Evolutionary conservation across 2,888 invertebrate species (phyloP), one percentile per base, ranked within the genome.

Genomic region (Malthinus flaveolus): DNA sequence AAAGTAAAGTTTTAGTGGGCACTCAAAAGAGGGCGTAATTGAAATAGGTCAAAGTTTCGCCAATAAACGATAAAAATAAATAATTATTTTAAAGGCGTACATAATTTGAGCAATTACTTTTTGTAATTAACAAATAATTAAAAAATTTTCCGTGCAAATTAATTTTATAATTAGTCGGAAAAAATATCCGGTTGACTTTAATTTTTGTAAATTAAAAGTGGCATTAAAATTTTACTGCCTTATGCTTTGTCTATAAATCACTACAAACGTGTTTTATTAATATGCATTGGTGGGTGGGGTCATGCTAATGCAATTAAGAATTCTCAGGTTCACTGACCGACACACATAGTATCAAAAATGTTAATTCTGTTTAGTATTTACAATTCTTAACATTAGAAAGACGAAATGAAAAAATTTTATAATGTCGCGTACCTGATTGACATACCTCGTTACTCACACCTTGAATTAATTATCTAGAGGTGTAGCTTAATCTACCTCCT

Each of bases 201-300:
- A 68, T 68, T 68, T 65, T 62, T 65, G 64, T 65, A 65, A 70
- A 67, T 69, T 64, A 68, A 72, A 71, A 69, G 68, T 71, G 71
- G 68, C 72, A 72, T 71, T 70, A 68, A 66, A 67, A 70, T 74
- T 73, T 74, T 73, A 72, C 65, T 66, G 67, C 69, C 68, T 69
- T 69, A 70, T 73, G 67, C 70, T 71, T 70, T 69, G 73, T 73
- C 74, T 70, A 75, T 76, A 76, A 76, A 76, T 76, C 76, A 76
- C 71, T 71, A 66, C 67, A 68, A 72, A 73, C 75, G 74, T 74
- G 75, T 75, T 76, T 76, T 77, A 77, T 76, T 75, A 76, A 76
- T 76, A 76, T 77, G 76, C 76, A 75, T 73, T 71, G 72, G 77
- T 77, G 75, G 77, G 77, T 76, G 77, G 77, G 74, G 75, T 73